Base-by-base conservation (phyloP, 2,797 vertebrate species). In the Erpetoichthys calabaricus region DNA sequence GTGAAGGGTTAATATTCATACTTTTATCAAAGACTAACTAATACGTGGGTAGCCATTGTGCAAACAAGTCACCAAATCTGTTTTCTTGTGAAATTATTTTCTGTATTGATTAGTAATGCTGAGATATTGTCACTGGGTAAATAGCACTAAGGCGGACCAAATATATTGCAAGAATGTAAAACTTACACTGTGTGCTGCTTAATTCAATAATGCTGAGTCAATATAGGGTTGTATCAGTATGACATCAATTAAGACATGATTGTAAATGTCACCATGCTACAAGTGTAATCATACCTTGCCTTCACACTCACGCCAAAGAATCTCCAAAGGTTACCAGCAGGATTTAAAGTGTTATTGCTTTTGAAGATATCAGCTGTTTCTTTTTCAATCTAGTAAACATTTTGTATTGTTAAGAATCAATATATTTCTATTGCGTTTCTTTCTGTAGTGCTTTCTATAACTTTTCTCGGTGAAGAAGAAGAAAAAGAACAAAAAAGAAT, bases 351-450 rank as follows among this genome's bases (percentile, higher is more conserved):
- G 69, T 70, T 62, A 54, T 57, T 66, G 67, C 77, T 75, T 70
- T 49, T 49, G 66, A 58, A 68, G 75, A 69, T 67, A 66, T 63
- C 7, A 51, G 53, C 54, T 46, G 46, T 63, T 62, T 63, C 65
- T 5, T 7, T 70, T 60, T 47, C 57, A 62, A 63, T 66, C 50
- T 71, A 65, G 4, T 42, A 63, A 57, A 57, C 74, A 84, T 60
- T 77, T 74, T 68, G 43, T 68, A 70, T 62, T 68, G 71, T 65
- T 56, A 53, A 64, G 77, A 74, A 82, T 85, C 81, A 80, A 86
- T 84, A 75, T 51, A 69, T 72, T 74, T 78, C 78, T 81, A 80
- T 68, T 62, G 60, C 66, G 55, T 63, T 67, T 70, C 69, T 60
- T 64, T 25, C 25, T 25, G 25, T 25, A 25, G 25, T 25, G 25